Conservation (phyloP, 2,888 invertebrate genomes). For the Dryadula phaetusa region DNA sequence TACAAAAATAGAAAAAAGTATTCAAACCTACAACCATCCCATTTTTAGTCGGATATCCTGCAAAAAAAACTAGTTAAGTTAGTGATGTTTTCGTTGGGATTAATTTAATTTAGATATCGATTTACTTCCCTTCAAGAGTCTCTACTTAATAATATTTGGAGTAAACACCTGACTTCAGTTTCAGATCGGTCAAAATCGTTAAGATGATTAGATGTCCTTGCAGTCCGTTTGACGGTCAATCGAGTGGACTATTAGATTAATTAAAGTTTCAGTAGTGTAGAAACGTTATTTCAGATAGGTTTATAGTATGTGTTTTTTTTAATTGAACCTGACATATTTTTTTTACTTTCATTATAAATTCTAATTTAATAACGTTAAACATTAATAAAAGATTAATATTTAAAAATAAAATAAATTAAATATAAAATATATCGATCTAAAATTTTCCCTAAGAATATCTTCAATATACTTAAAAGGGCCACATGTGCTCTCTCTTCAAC, state of each 20-base stretch:
- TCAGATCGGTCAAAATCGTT: constrained; percentile 51
- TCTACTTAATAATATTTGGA: constrained; percentile 71
- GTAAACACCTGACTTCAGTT: constrained; percentile 71
- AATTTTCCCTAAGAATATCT: background rate
- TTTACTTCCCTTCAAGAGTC: constrained; percentile 31
- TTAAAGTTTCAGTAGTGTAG: constrained; percentile 47
- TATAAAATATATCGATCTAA: background rate
- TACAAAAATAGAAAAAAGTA: too few relatives aligned
- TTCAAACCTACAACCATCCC: too few relatives aligned
- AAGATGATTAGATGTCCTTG: constrained; percentile 64
- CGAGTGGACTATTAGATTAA: constrained; percentile 66
- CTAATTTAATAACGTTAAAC: too few relatives aligned
- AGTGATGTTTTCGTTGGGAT: background rate
- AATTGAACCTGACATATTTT: too few relatives aligned
- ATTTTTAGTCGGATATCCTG: too few relatives aligned
- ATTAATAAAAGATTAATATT: too few relatives aligned
- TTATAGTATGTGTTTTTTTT: too few relatives aligned
- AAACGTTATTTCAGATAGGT: background rate
- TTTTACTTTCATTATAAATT: too few relatives aligned
- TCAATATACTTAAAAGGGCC: constrained; percentile 31
- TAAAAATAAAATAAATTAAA: background rate
- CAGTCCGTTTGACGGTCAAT: constrained; percentile 65
- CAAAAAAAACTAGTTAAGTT: too few relatives aligned
- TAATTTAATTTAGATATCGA: background rate
- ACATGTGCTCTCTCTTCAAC: constrained; percentile 47